Base-by-base conservation (phyloP, 1,140 invertebrate genomes). In the Pachypsylla venusta region DNA sequence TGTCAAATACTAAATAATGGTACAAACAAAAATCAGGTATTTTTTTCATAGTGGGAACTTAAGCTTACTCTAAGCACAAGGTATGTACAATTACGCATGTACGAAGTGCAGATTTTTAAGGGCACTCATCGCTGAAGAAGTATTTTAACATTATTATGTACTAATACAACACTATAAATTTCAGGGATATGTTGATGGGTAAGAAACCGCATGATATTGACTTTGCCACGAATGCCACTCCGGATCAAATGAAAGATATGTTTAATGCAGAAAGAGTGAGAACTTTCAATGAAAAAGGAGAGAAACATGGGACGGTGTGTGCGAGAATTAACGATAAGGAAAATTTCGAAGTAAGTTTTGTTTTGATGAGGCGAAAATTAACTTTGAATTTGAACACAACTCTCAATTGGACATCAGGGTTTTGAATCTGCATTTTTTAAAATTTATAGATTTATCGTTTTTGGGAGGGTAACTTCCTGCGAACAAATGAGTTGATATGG, bases 231-330 rank as follows among this genome's bases (percentile, higher is more conserved):
- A 88, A 85, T 30, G 97, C 96, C 3, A 99, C 95, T 1, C 97
- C 97, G 0, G 76, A 84, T 19, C 75, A 99, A 76, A 98, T 99
- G 93, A 96, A 94, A 72, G 76, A 84, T 56, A 91, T 99, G 81
- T 98, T 98, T 70, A 80, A 72, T 1, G 73, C 77, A 54, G 91
- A 96, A 77, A 74, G 84, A 54, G 78, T 98, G 19, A 75, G 94
- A 65, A 88, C 96, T 84, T 84, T 99, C 13, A 97, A 99, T 73
- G 77, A 77, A 25, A 91, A 84, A 64, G 96, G 96, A 12, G 93
- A 98, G 72, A 92, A 87, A 67, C 97, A 99, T 80, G 96, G 96
- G 1, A 99, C 97, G 2, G 87, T 99, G 55, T 98, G 95, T n/a
- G 81, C 89, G 2, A 78, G 96, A 60, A 92, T 99, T 40, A 91